phyloP scores from a whole-genome alignment of 2,113 vertebrate genomes.

The Trochalopteron elliotii region DNA sequence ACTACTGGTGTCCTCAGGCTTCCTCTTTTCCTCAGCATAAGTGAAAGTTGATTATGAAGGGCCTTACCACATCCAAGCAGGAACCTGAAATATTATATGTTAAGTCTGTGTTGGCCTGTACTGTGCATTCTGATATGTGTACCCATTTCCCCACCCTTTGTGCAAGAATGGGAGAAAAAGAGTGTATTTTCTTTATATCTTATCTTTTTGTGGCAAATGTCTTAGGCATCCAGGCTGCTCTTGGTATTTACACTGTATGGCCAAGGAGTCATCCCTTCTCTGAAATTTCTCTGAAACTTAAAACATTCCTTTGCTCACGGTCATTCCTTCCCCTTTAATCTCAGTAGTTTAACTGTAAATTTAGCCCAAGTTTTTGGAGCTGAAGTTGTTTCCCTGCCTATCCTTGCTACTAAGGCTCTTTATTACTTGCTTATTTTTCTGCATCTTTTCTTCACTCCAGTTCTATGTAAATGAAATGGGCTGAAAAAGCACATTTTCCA shows the following conservation, averaged over 20 bases:
- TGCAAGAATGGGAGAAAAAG: not conserved
- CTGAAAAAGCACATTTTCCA: not conserved
- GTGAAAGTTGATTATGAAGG: conserved; percentile 64
- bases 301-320: not conserved
- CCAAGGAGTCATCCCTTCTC: not conserved
- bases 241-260: not conserved
- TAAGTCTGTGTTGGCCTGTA: conserved; percentile 14
- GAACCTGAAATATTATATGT: conserved; percentile 62
- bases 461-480: not conserved
- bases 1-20: conserved; percentile 61
- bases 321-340: not conserved
- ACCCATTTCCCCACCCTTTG: conserved; percentile 34
- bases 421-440: not conserved
- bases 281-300: not conserved
- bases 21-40: conserved; percentile 40
- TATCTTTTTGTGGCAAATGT: not conserved
- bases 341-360: not conserved
- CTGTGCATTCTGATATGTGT: conserved; percentile 33
- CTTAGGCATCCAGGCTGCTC: not conserved
- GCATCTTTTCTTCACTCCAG: not conserved
- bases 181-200: not conserved
- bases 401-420: not conserved
- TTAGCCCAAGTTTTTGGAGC: not conserved
- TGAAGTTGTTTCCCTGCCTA: not conserved
- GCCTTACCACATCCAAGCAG: conserved; percentile 62